Percentiles rank a stretch among this genome's conserved stretches.
phyloP scores from a whole-genome alignment of 2,888 invertebrate genomes.

The Lucinisca nassula region DNA sequence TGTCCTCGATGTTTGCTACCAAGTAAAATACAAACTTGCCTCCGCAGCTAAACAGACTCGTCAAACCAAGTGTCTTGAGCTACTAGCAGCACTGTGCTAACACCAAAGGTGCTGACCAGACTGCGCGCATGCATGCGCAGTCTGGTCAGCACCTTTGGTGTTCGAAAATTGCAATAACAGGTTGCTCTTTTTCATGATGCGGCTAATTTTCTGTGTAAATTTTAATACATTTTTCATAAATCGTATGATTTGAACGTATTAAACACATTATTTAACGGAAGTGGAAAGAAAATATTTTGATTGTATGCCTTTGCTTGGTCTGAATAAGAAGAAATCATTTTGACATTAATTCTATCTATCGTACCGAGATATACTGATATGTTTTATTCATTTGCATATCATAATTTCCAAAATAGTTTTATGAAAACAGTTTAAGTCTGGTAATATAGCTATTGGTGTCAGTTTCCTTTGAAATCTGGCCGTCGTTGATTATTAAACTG shows the following conservation, averaged over 20 bases:
- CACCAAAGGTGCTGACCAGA: no score
- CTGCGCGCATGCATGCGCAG: no score
- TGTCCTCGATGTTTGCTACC: no score
- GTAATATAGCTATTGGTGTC: conserved; percentile 4
- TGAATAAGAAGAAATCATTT: not conserved
- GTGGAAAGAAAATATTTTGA: not conserved
- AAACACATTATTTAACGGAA: conserved; percentile 9
- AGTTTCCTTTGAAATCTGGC: not conserved
- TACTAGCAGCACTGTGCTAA: no score
- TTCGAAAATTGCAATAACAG: no score
- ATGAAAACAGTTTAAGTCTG: not conserved
- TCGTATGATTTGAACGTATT: not conserved
- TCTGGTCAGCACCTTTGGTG: no score
- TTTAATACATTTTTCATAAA: no score
- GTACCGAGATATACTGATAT: not conserved
- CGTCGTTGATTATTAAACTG: conserved; percentile 2
- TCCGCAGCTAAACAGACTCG: no score
- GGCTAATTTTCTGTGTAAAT: no score
- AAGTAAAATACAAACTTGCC: no score
- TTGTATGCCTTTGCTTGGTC: not conserved
- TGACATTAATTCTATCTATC: not conserved
- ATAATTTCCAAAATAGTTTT: not conserved
- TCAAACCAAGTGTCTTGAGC: no score
- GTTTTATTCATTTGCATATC: conserved; percentile 3
- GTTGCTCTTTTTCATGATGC: no score